Base-by-base conservation (phyloP, 2,888 invertebrate genomes). In the Nomada flava region DNA sequence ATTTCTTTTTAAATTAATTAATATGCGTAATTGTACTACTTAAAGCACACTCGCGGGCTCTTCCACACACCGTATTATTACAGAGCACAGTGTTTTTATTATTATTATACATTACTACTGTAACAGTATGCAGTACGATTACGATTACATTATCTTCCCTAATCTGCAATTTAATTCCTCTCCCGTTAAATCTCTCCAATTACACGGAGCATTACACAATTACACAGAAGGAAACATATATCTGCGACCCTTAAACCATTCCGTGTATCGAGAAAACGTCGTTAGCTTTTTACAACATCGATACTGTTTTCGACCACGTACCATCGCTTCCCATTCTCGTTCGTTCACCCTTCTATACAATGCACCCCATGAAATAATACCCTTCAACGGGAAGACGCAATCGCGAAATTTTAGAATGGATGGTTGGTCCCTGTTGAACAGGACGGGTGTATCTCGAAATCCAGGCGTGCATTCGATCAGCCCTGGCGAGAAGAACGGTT, bases 381-480 rank as follows among this genome's bases (percentile, higher is more conserved):
- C 70, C 83, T 80, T 73, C 77, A 70, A 26, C n/a, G 71, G 52
- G 70, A 52, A 76, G 75, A 82, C 59, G 71, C 83, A 69, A 83
- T 85, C 78, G 75, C 65, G 79, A 36, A 80, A 72, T 82, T 78
- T 76, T 78, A 77, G 73, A 50, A 86, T 79, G 79, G 81, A 86
- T 79, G 78, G 72, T 52, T 69, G 67, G 59, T 68, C 73, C 59
- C 26, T 64, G 59, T 64, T 29, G 62, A 18, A 57, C 71, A 76
- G 57, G 74, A 52, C 68, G 79, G 57, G 74, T 70, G 78, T 55
- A 79, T 73, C 78, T 74, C 36, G 76, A 84, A 84, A 88, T 81
- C 82, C 77, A 77, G 59, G 60, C 69, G 68, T 65, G 79, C 79
- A 86, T 86, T 88, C 86, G 84, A 88, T 88, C 86, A 84, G 67